Conservation (phyloP, 2,888 invertebrate genomes). For the Drosophila phalerata region DNA sequence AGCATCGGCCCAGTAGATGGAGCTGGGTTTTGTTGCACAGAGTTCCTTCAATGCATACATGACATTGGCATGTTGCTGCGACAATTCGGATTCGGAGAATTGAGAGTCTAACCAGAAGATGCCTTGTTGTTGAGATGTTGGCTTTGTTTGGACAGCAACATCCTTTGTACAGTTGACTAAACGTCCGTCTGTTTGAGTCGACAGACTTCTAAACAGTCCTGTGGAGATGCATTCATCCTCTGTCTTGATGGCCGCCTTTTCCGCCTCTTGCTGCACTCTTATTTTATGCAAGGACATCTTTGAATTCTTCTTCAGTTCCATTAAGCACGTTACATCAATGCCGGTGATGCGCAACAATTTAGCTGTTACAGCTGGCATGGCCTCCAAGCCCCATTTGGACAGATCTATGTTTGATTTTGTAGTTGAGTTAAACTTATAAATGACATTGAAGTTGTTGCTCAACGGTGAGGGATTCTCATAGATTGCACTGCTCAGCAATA, state of each 20-base stretch:
- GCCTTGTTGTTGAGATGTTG: neutral
- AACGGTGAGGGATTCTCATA: slow-evolving; percentile 66
- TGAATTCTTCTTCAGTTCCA: slow-evolving; percentile 40
- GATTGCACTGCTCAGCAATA: slow-evolving; percentile 17
- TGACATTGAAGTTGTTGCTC: slow-evolving; percentile 62
- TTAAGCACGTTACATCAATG: slow-evolving; percentile 44
- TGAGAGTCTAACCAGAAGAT: slow-evolving; percentile 44
- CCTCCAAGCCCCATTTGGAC: slow-evolving; percentile 57
- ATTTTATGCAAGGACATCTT: slow-evolving; percentile 45
- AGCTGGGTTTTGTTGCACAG: slow-evolving; percentile 13
- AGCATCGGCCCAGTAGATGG: slow-evolving; percentile 25
- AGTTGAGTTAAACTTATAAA: slow-evolving; percentile 61
- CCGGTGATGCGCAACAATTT: slow-evolving; percentile 54
- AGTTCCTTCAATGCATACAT: slow-evolving; percentile 52
- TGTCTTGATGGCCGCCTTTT: neutral
- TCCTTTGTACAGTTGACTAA: slow-evolving; percentile 7
- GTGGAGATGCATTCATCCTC: slow-evolving; percentile 17
- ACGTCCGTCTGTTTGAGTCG: slow-evolving; percentile 44
- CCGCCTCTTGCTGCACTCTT: slow-evolving; percentile 20
- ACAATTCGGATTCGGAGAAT: slow-evolving; percentile 34
- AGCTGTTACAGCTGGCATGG: slow-evolving; percentile 42
- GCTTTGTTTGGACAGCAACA: slow-evolving; percentile 33
- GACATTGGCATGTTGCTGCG: slow-evolving; percentile 53
- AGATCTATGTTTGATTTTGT: slow-evolving; percentile 41
- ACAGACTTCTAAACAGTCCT: slow-evolving; percentile 37